phyloP scores from a whole-genome alignment of 2,113 vertebrate genomes.

The Athene cunicularia region DNA sequence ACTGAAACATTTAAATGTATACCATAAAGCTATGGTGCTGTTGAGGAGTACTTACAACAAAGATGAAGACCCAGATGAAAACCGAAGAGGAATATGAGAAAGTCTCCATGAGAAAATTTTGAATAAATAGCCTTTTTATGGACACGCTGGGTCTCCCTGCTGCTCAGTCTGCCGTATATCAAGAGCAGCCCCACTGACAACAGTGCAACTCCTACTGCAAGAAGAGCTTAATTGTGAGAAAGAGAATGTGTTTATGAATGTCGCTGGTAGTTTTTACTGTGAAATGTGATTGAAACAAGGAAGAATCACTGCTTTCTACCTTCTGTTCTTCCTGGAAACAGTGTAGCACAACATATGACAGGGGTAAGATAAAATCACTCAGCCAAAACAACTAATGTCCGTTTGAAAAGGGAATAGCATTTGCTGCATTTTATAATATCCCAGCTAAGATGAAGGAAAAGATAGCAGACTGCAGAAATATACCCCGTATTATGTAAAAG shows the following conservation, averaged over 20 bases:
- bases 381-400: background rate
- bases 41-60: background rate
- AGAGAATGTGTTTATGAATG: background rate
- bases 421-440: background rate
- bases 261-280: background rate
- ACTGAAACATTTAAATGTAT: background rate
- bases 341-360: background rate
- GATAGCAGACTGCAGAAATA: background rate
- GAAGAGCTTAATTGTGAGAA: background rate
- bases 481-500: background rate
- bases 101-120: background rate
- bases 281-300: background rate
- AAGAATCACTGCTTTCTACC: background rate
- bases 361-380: background rate
- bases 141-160: background rate
- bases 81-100: background rate
- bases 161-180: background rate
- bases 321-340: background rate
- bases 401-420: background rate
- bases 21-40: background rate
- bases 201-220: background rate
- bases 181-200: background rate
- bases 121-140: background rate
- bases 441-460: background rate
- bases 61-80: background rate